phyloP scores from a whole-genome alignment of 2,888 invertebrate species.

The Tridacna crocea region DNA sequence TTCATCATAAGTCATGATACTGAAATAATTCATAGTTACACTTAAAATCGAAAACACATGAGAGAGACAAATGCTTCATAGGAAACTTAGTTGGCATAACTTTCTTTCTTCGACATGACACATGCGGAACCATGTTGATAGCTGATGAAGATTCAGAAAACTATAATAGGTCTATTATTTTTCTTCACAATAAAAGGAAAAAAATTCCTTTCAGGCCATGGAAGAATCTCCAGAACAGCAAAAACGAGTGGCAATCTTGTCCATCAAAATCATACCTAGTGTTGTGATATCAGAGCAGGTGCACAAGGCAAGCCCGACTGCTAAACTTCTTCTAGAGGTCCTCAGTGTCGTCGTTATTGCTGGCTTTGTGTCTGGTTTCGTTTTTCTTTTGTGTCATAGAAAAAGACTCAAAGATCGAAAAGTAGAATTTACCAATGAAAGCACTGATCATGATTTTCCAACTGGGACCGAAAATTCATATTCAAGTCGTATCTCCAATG shows the following conservation, averaged over 20 bases:
- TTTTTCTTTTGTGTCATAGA: slow-evolving; percentile 48
- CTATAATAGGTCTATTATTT: too few species aligned
- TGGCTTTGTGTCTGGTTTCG: slow-evolving; percentile 41
- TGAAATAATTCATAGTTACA: too few species aligned
- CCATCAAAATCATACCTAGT: slow-evolving; percentile 42
- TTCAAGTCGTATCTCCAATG: slow-evolving; percentile 43
- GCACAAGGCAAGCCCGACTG: slow-evolving; percentile 32
- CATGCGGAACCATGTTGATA: too few species aligned
- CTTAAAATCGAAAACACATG: too few species aligned
- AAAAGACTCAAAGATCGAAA: slow-evolving; percentile 16
- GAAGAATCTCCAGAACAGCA: slow-evolving; percentile 59
- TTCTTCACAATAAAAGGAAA: too few species aligned
- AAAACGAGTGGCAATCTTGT: slow-evolving; percentile 50
- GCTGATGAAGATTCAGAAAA: too few species aligned
- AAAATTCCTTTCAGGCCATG: slow-evolving; percentile 35
- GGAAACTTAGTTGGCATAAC: too few species aligned
- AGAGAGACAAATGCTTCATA: too few species aligned
- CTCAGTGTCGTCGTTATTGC: slow-evolving; percentile 41
- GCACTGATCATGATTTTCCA: slow-evolving; percentile 35
- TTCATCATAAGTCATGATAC: too few species aligned
- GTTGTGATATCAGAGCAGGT: not conserved
- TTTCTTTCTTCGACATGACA: too few species aligned
- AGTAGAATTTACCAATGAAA: slow-evolving; percentile 6
- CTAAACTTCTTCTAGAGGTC: slow-evolving; percentile 36
- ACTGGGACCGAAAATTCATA: slow-evolving; percentile 40